These are phyloP conservation scores for Periophthalmus magnuspinnatus DNA, from an alignment of 2,797 vertebrate species.

Conservation along the genomic window DNA sequence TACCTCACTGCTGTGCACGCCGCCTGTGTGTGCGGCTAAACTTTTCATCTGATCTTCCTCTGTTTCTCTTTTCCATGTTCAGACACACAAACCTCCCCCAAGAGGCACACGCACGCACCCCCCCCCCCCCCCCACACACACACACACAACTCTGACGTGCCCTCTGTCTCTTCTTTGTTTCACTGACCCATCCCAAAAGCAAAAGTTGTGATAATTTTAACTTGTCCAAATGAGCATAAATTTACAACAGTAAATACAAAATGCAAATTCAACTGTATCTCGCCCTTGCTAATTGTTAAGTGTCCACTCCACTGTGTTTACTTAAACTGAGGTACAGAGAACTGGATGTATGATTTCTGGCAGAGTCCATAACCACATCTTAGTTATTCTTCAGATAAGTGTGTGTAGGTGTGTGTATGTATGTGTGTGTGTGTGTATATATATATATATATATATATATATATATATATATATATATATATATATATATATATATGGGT, in stretches of 20 bases:
- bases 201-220: not conserved
- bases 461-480: too few relatives aligned
- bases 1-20: constrained; percentile 57
- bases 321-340: too few relatives aligned
- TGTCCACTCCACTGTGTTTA: too few relatives aligned
- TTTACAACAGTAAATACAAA: constrained; percentile 42
- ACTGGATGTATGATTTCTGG: too few relatives aligned
- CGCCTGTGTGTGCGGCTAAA: constrained; percentile 40
- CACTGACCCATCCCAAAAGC: constrained; percentile 44
- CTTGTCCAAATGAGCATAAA: constrained; percentile 33
- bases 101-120: constrained; percentile 51
- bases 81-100: constrained; percentile 24
- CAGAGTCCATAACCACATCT: too few relatives aligned
- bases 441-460: too few relatives aligned
- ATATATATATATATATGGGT: too few relatives aligned
- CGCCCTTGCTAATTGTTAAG: too few relatives aligned
- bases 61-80: constrained; percentile 48
- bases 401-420: too few relatives aligned
- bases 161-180: constrained; percentile 54
- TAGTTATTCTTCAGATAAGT: too few relatives aligned
- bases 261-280: not conserved
- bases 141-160: constrained; percentile 48
- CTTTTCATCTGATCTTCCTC: constrained; percentile 69
- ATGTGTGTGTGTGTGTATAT: too few relatives aligned
- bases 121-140: too few relatives aligned